Evolutionary conservation across 2,113 vertebrate genomes (phyloP).

Genomic region (Pan paniscus): DNA sequence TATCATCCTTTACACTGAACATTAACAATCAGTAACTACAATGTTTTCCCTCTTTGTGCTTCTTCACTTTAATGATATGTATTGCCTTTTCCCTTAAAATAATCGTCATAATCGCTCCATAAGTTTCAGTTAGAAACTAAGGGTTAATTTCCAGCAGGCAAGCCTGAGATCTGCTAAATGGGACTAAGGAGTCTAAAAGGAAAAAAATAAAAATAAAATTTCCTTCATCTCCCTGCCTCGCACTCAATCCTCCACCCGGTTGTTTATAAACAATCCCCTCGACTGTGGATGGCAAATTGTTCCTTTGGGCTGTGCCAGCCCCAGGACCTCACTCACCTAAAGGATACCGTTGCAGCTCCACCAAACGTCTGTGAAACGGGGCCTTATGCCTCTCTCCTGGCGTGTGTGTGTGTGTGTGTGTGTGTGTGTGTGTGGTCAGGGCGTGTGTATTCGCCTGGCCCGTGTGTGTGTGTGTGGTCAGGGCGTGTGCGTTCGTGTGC

Average conservation of each 20-base stretch:
- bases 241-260: accelerated
- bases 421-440: too few relatives aligned
- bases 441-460: background rate
- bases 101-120: background rate
- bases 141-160: background rate
- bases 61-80: background rate
- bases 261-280: background rate
- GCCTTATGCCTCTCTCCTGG: too few relatives aligned
- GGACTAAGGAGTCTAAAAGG: background rate
- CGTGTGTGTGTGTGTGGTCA: too few relatives aligned
- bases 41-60: background rate
- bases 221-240: too few relatives aligned
- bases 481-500: background rate
- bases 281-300: background rate
- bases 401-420: background rate
- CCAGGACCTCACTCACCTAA: background rate
- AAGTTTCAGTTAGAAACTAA: background rate
- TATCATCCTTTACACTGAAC: background rate
- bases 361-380: background rate
- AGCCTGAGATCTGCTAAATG: background rate
- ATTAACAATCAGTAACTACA: background rate
- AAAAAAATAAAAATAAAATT: background rate
- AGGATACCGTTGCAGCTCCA: background rate
- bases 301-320: too few relatives aligned
- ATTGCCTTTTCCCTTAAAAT: background rate